phyloP scores from a whole-genome alignment of 2,888 invertebrate genomes.

The Tetragnatha montana region DNA sequence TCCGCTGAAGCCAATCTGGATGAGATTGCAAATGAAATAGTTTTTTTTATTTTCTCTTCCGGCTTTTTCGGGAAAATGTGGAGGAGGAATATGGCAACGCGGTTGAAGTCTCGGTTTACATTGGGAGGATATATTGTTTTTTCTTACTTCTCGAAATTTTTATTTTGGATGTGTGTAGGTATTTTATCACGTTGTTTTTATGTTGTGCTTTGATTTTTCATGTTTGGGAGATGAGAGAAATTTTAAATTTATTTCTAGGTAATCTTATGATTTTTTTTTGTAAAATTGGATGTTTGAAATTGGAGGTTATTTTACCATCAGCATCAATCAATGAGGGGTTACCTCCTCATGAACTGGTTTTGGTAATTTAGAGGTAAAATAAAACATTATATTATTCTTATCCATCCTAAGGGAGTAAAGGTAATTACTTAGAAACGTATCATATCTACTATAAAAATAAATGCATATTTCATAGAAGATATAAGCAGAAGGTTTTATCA shows the following conservation, averaged over 20 bases:
- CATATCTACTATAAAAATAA: too few species aligned
- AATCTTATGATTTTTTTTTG: conserved; percentile 7
- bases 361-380: too few species aligned
- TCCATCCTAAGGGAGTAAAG: too few species aligned
- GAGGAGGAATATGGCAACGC: conserved; percentile 12
- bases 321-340: too few species aligned
- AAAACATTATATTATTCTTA: too few species aligned
- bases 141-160: background rate
- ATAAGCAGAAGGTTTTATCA: too few species aligned
- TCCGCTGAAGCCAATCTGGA: conserved; percentile 9
- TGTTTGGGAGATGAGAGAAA: background rate
- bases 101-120: conserved; percentile 15
- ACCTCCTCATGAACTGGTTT: too few species aligned
- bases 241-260: background rate
- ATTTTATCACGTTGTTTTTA: background rate
- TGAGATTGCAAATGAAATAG: conserved; percentile 27
- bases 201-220: background rate
- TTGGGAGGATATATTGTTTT: background rate
- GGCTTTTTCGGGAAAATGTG: conserved; percentile 2
- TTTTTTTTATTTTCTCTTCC: conserved; percentile 19
- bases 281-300: background rate
- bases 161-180: background rate
- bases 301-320: too few species aligned
- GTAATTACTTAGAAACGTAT: too few species aligned
- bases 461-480: too few species aligned